Percentiles rank a stretch among this genome's conserved stretches.
Evolutionary conservation across 1,140 invertebrate species (phyloP).

Genomic region (Brachionus rotundiformis): DNA sequence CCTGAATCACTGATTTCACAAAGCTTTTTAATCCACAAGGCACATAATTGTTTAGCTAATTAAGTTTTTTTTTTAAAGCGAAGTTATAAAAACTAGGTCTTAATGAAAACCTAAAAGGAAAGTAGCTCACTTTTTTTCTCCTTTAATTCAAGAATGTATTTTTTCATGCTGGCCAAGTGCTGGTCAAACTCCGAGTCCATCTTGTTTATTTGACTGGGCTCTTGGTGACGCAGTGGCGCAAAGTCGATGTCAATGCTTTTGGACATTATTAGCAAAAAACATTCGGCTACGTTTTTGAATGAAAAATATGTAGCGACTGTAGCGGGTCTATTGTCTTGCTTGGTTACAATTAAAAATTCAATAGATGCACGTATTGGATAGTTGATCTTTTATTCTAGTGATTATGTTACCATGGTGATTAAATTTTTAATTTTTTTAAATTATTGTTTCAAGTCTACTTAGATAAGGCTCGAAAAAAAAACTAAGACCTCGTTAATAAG

Average conservation of each 20-base stretch:
- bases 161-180: constrained; percentile 62
- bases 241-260: constrained; percentile 31
- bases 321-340: constrained; percentile 21
- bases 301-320: constrained; percentile 30
- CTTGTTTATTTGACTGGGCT: not conserved
- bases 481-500: not conserved
- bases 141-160: constrained; percentile 60
- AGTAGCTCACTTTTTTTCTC: constrained; percentile 59
- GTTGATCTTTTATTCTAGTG: constrained; percentile 2
- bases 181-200: constrained; percentile 62
- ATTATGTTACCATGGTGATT: constrained; percentile 5
- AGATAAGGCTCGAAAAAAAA: constrained; percentile 11
- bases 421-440: not conserved
- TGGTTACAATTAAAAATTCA: not conserved
- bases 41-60: constrained; percentile 63
- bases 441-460: constrained; percentile 23
- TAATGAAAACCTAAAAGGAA: not conserved
- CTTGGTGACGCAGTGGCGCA: not conserved
- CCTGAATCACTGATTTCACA: constrained; percentile 58
- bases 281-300: constrained; percentile 15
- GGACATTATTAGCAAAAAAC: constrained; percentile 20
- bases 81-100: constrained; percentile 26
- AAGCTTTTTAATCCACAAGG: constrained; percentile 64
- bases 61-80: not conserved
- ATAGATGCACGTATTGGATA: constrained; percentile 1